Conservation (phyloP, 2,113 vertebrate genomes). For the Conger conger region DNA sequence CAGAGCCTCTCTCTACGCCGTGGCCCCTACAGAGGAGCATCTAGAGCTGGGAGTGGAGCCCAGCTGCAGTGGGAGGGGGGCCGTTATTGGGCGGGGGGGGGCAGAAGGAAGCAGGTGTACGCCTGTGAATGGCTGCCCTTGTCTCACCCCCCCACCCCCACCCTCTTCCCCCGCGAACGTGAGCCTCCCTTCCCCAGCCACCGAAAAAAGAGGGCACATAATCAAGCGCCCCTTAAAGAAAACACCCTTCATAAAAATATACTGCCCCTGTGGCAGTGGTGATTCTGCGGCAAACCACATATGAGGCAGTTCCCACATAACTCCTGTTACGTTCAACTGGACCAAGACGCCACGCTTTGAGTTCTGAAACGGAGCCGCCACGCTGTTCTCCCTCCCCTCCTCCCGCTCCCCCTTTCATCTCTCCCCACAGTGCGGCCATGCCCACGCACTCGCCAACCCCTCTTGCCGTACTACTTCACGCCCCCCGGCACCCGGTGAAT, state of each 20-base stretch:
- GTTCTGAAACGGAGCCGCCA: constrained; percentile 42
- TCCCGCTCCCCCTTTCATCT: not conserved
- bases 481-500: not conserved
- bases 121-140: constrained; percentile 70
- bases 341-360: constrained; percentile 57
- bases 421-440: not conserved
- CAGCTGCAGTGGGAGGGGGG: constrained; percentile 27
- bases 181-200: constrained; percentile 52
- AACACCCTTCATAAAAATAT: constrained; percentile 61
- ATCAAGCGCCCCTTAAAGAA: constrained; percentile 58
- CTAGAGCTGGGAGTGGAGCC: constrained; percentile 9
- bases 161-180: constrained; percentile 10
- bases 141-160: constrained; percentile 49
- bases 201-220: constrained; percentile 47
- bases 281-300: constrained; percentile 51
- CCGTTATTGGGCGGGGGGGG: constrained; percentile 17
- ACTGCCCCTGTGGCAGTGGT: constrained; percentile 47
- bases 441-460: no score
- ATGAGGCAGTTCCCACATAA: constrained; percentile 39
- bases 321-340: constrained; percentile 34
- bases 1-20: not conserved
- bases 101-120: constrained; percentile 65
- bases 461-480: no score
- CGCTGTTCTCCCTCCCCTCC: not conserved
- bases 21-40: not conserved